Evolutionary conservation across 2,888 invertebrate species (phyloP).

Genomic region (Ophion obscuratus): DNA sequence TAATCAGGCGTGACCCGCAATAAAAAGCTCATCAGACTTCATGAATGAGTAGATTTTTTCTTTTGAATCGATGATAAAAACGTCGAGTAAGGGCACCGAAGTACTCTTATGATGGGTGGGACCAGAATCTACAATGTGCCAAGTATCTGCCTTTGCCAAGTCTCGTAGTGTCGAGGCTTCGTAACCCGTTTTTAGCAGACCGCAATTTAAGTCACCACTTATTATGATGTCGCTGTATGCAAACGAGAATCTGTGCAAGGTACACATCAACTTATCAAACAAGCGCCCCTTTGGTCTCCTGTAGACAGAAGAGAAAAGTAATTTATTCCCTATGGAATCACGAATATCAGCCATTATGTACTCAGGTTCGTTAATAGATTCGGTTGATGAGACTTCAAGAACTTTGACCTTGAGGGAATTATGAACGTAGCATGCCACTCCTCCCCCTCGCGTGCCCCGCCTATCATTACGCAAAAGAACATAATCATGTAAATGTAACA

Average conservation of each 20-base stretch:
- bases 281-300: not conserved
- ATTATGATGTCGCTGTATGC: too few relatives aligned
- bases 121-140: not conserved
- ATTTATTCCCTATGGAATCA: not conserved
- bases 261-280: not conserved
- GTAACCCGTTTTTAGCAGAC: too few relatives aligned
- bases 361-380: conserved; percentile 5
- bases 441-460: conserved; percentile 24
- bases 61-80: not conserved
- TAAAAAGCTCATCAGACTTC: not conserved
- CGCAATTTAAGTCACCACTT: too few relatives aligned
- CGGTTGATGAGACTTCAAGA: not conserved
- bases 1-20: not conserved
- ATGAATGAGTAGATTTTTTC: not conserved
- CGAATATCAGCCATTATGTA: conserved; percentile 27
- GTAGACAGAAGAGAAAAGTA: not conserved
- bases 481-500: conserved; percentile 6
- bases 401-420: not conserved
- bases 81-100: not conserved
- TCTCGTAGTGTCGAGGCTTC: too few relatives aligned
- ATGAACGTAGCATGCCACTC: conserved; percentile 13
- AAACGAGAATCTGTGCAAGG: too few relatives aligned
- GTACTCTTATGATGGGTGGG: not conserved
- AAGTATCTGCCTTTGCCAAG: not conserved
- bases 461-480: not conserved